These are phyloP conservation scores for Dysmachus trigonus DNA, from an alignment of 2,888 invertebrate genomes.

Conservation along the genomic window DNA sequence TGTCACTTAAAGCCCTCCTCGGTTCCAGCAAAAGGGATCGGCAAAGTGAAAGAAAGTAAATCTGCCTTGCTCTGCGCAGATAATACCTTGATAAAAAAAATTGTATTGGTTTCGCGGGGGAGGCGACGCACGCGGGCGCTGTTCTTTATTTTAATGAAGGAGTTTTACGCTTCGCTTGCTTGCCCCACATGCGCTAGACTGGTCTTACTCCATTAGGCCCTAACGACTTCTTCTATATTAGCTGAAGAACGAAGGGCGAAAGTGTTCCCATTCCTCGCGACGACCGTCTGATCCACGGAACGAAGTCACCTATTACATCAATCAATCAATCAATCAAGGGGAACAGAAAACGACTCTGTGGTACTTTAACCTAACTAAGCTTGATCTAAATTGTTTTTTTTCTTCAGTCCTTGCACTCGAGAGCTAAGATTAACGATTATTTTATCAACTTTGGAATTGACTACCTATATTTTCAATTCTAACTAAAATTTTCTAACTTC, in stretches of 20 bases:
- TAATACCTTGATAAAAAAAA: constrained; percentile 18
- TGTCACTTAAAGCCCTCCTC: constrained; percentile 7
- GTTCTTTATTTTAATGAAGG: constrained; percentile 15
- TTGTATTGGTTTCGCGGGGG: no score
- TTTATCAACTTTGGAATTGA: background rate
- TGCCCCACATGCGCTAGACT: background rate
- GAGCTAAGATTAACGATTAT: no score
- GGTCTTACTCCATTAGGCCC: background rate
- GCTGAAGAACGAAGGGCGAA: background rate
- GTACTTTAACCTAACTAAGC: background rate
- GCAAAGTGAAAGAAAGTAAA: background rate
- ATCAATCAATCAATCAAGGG: background rate
- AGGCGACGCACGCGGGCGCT: background rate
- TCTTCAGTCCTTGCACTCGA: background rate
- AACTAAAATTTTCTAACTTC: no score
- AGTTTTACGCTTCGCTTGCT: background rate
- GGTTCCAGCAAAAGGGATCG: background rate
- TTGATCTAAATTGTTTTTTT: background rate
- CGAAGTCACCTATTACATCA: background rate
- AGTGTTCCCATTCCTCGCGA: background rate
- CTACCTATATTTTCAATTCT: no score
- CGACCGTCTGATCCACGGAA: background rate
- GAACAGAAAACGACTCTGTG: background rate
- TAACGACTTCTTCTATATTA: background rate
- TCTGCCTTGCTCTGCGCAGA: background rate